Conservation (phyloP, 2,888 invertebrate species). For the Diloba caeruleocephala region DNA sequence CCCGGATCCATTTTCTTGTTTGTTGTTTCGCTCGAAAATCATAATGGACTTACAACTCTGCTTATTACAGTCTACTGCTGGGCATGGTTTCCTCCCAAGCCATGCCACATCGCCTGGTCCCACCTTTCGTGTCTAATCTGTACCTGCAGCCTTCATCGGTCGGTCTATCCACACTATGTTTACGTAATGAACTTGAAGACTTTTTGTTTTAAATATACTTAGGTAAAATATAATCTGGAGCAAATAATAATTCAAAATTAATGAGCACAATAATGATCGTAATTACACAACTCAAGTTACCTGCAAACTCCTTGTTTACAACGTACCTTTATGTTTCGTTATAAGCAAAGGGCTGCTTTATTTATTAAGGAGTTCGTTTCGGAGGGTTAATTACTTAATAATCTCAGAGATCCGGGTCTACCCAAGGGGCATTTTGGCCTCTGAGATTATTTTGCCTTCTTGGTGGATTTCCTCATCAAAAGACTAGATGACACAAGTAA, state of each 20-base stretch:
- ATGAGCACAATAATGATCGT: slow-evolving; percentile 1
- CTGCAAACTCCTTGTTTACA: slow-evolving; percentile 5
- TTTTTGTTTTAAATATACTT: too few species aligned
- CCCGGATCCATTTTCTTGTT: too few species aligned
- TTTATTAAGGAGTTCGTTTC: slow-evolving; percentile 60
- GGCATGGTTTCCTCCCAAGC: too few species aligned
- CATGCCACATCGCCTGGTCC: too few species aligned
- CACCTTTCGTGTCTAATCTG: too few species aligned
- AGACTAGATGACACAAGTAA: background rate
- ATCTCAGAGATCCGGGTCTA: slow-evolving; percentile 35
- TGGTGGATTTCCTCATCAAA: background rate
- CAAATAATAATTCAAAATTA: background rate
- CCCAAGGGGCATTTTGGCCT: slow-evolving; percentile 39
- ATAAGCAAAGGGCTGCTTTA: slow-evolving; percentile 49
- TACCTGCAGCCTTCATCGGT: too few species aligned
- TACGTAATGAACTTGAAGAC: too few species aligned
- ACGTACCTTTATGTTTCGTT: slow-evolving; percentile 13
- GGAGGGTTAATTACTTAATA: slow-evolving; percentile 64
- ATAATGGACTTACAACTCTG: too few species aligned
- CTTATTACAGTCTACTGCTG: too few species aligned
- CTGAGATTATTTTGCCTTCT: slow-evolving; percentile 17
- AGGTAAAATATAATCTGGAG: too few species aligned
- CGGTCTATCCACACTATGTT: too few species aligned
- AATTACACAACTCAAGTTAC: slow-evolving; percentile 8
- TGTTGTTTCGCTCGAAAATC: too few species aligned